phyloP scores from a whole-genome alignment of 2,888 invertebrate genomes.

The Pseudoips prasinana region DNA sequence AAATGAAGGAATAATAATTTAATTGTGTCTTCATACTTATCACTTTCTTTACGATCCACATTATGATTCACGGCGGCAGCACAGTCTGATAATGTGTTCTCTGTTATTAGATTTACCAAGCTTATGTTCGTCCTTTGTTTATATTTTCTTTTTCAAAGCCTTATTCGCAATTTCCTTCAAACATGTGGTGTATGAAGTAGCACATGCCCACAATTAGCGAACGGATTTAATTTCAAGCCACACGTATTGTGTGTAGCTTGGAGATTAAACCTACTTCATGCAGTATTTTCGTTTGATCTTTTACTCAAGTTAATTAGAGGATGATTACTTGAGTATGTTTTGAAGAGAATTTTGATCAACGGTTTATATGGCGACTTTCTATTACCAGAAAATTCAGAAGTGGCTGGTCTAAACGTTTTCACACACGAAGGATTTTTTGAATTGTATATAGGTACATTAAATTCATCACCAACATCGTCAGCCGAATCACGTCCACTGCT shows the following conservation, averaged over 20 bases:
- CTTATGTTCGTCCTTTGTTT: conserved; percentile 35
- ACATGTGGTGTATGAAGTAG: conserved; percentile 10
- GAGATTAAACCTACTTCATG: conserved; percentile 1
- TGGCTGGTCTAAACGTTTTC: no score
- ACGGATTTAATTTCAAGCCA: conserved; percentile 13
- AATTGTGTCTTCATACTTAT: conserved; percentile 17
- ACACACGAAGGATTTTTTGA: no score
- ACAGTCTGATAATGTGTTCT: conserved; percentile 26
- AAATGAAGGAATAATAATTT: conserved; percentile 23
- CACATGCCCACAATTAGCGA: conserved; percentile 20
- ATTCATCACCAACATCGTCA: no score
- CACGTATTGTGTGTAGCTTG: not conserved
- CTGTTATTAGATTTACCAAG: conserved; percentile 37
- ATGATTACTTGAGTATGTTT: no score
- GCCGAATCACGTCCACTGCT: no score
- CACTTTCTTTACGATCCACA: conserved; percentile 28
- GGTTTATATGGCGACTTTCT: no score
- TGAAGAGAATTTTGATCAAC: no score
- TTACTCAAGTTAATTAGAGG: no score
- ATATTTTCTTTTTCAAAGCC: conserved; percentile 39
- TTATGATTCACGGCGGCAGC: conserved; percentile 14
- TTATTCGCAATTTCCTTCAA: conserved; percentile 34
- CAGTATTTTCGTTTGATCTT: no score
- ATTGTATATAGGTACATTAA: no score
- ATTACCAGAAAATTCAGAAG: no score